Percentiles rank a stretch among this genome's conserved stretches.
Evolutionary conservation across 2,797 vertebrate species (phyloP).

Genomic region (Pantherophis alleghaniensis): DNA sequence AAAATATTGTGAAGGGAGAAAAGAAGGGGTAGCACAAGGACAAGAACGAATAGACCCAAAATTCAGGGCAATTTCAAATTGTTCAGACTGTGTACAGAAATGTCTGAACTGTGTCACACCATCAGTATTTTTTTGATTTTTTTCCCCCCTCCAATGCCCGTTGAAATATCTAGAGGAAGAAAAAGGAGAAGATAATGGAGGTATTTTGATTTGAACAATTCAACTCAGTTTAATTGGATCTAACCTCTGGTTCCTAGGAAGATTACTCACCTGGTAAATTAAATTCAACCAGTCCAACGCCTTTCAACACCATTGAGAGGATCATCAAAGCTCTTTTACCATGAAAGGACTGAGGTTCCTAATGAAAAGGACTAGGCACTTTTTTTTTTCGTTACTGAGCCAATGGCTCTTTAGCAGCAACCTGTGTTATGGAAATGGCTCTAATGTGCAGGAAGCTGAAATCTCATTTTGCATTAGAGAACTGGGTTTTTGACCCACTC

Average conservation of each 20-base stretch:
- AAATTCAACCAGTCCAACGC: conserved; percentile 36
- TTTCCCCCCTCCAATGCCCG: neutral
- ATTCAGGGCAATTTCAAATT: neutral
- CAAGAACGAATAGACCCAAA: neutral
- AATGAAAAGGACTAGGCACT: neutral
- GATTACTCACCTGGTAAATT: conserved; percentile 43
- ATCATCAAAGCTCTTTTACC: neutral
- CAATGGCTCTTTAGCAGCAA: neutral
- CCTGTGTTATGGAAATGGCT: neutral
- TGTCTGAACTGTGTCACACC: neutral
- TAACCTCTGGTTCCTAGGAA: conserved; percentile 32
- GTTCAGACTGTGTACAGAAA: neutral
- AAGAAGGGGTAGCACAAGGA: neutral
- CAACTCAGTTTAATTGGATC: conserved; percentile 34
- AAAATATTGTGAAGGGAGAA: neutral
- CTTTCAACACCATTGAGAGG: neutral
- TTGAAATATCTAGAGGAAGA: neutral
- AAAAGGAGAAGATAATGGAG: conserved; percentile 6
- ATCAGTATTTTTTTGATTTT: neutral
- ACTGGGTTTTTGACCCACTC: conserved; percentile 4
- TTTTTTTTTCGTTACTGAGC: conserved; percentile 7
- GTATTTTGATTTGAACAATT: conserved; percentile 26
- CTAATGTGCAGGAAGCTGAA: conserved; percentile 16
- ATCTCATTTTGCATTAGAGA: conserved; percentile 14
- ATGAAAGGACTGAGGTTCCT: neutral